Evolutionary conservation across 2,888 invertebrate genomes (phyloP), one percentile per base, ranked within the genome.

Genomic region (Andrena dorsata): DNA sequence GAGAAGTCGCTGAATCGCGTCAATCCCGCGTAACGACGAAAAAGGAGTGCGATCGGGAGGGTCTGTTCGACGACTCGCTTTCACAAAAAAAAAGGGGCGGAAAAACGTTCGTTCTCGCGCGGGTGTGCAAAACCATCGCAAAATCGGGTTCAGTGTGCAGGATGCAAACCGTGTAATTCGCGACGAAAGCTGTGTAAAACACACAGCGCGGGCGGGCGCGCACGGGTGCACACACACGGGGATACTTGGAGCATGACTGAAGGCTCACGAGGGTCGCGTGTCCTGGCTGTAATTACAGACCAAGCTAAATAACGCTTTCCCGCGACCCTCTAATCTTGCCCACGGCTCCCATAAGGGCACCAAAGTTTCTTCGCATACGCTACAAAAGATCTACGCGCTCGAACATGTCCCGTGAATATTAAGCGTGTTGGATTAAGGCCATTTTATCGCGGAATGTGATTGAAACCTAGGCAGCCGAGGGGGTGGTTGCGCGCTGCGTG

Each of bases 271-370:
- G 80, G 41, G 79, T 79, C 80, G 79, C 70, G 65, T 71, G 80
- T 70, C 70, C 71, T 66, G 65, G 41, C 58, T 30, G 80, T 82
- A 82, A 82, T 82, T 82, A 82, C 80, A 80, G 80, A 30, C 28
- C 61, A 3, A n/a, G 75, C 68, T 80, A 68, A 82, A 82, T 82
- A 82, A 80, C 82, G 80, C 70, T 79, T 80, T 51, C 80, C 70
- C 61, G 35, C 61, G 7, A 35, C 61, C 80, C 58, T 80, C 71
- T 82, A 82, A 82, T 82, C 82, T 80, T 77, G 65, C 66, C 1
- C 77, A 5, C 30, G 51, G 51, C 53, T 77, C 80, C 77, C 80
- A 66, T 80, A 80, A 80, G 80, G 80, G 77, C 53, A 77, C 80
- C 77, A 71, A 77, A 80, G 80, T 71, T 70, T 32, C 71, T 65